Percentiles rank a stretch among this genome's conserved stretches.
These are phyloP conservation scores for Drosophila nigrodunni DNA, from an alignment of 1,140 invertebrate genomes.

Conservation along the genomic window DNA sequence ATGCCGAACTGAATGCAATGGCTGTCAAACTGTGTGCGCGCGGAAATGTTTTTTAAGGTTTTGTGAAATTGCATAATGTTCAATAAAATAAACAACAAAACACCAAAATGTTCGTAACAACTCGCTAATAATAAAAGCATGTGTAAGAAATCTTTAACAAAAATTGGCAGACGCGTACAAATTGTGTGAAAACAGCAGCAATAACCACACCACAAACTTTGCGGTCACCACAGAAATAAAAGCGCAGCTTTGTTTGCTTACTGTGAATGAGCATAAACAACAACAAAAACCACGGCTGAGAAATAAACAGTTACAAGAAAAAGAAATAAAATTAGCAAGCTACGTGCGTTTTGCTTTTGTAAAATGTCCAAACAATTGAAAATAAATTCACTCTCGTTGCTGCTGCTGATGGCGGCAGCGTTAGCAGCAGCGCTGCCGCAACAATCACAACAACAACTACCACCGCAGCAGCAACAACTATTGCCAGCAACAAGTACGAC, in stretches of 20 bases:
- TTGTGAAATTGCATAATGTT: slow-evolving; percentile 60
- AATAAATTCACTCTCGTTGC: slow-evolving; percentile 77
- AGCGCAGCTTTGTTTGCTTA: slow-evolving; percentile 63
- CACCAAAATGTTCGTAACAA: slow-evolving; percentile 34
- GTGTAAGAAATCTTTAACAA: slow-evolving; percentile 61
- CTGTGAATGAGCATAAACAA: slow-evolving; percentile 25
- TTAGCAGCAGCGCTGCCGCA: slow-evolving; percentile 52
- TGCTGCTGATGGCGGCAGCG: slow-evolving; percentile 49
- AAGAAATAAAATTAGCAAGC: slow-evolving; percentile 47
- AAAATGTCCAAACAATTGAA: slow-evolving; percentile 69
- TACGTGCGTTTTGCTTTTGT: slow-evolving; percentile 26
- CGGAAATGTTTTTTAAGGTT: slow-evolving; percentile 23
- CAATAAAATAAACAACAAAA: slow-evolving; percentile 39
- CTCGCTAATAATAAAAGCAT: slow-evolving; percentile 49
- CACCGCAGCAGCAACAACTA: slow-evolving; percentile 39
- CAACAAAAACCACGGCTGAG: slow-evolving; percentile 13
- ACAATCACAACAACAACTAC: slow-evolving; percentile 38
- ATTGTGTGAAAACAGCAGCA: slow-evolving; percentile 68
- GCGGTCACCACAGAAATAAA: slow-evolving; percentile 43
- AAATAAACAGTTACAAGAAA: slow-evolving; percentile 22
- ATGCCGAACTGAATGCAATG: slow-evolving; percentile 19
- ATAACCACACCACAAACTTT: slow-evolving; percentile 23
- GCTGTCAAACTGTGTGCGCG: slow-evolving; percentile 51
- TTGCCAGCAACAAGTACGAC: slow-evolving; percentile 42
- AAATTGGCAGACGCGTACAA: slow-evolving; percentile 62